Conservation (phyloP, 2,797 vertebrate species). For the Amphiprion clarkii region DNA sequence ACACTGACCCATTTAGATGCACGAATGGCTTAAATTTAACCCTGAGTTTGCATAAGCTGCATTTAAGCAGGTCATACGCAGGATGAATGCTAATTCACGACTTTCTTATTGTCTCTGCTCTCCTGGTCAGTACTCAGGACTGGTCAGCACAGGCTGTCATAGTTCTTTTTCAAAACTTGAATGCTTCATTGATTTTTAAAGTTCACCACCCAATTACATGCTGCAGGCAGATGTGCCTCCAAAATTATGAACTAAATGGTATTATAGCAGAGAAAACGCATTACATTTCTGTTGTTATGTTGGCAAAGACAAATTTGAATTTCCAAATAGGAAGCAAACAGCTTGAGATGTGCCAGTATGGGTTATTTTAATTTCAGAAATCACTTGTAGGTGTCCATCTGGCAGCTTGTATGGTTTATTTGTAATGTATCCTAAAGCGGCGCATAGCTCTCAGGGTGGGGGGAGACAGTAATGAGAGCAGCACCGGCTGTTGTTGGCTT, state of each 20-base stretch:
- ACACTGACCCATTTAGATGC: constrained; percentile 40
- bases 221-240: not conserved
- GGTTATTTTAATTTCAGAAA: constrained; percentile 36
- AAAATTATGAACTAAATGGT: not conserved
- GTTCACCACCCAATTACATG: not conserved
- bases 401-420: constrained; percentile 44
- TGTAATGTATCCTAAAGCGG: constrained; percentile 56
- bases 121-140: constrained; percentile 5
- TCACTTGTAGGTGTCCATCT: constrained; percentile 42
- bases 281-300: not conserved
- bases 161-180: not conserved
- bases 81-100: constrained; percentile 64
- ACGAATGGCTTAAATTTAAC: constrained; percentile 37
- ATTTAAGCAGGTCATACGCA: constrained; percentile 65
- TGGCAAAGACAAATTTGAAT: not conserved
- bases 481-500: constrained; percentile 67
- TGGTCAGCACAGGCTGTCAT: not conserved
- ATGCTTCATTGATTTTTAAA: not conserved
- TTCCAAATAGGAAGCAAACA: not conserved
- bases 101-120: constrained; percentile 34
- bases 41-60: constrained; percentile 36
- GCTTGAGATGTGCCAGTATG: constrained; percentile 1
- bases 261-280: not conserved
- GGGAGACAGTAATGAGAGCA: constrained; percentile 61
- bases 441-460: constrained; percentile 42